Evolutionary conservation across 2,888 invertebrate genomes (phyloP), one percentile per base, ranked within the genome.

Genomic region (Villa cingulata): DNA sequence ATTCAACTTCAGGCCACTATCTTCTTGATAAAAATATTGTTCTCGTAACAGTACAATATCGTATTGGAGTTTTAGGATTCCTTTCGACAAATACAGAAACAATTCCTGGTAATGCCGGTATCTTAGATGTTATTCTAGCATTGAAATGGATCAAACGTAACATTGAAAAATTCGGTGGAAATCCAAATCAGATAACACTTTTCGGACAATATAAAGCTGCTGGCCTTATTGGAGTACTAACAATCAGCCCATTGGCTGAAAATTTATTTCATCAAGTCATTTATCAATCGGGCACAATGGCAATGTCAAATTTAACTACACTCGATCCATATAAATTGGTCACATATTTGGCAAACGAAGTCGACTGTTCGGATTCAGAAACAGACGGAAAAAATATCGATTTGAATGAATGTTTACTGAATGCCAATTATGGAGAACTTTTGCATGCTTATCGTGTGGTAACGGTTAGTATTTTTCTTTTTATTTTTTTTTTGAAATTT

Each of bases 121-220:
- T 72, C 20, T 56, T 68, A 47, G 73, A 73, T 55, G 62, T 65
- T 51, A 53, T 68, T 15, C 49, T 64, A 45, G 71, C 69, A 1
- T 54, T 72, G 29, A 52, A 63, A 46, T 72, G 72, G 71, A 63
- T 70, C 2, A 59, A 63, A 37, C 56, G 63, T 15, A 58, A 72
- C 55, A 68, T 71, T 20, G 48, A 46, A n/a, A 46, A 55, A 43
- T 72, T 72, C 52, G 68, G 70, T 37, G 72, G 72, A 4, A 65
- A 72, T 54, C 61, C 65, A 4, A 48, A 53, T 14, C 54, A 54
- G 18, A 62, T 72, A 1, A 72, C 72, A 3, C 54, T 71, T 9
- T 63, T 67, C 50, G 72, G 72, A 7, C 67, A 72, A 49, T 70
- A 70, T 49, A 66, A 70, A 4, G 72, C 71, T 12, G 65, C 59